Evolutionary conservation across 2,797 vertebrate species (phyloP), one percentile per base, ranked within the genome.

Genomic region (Poliocrania exsul): DNA sequence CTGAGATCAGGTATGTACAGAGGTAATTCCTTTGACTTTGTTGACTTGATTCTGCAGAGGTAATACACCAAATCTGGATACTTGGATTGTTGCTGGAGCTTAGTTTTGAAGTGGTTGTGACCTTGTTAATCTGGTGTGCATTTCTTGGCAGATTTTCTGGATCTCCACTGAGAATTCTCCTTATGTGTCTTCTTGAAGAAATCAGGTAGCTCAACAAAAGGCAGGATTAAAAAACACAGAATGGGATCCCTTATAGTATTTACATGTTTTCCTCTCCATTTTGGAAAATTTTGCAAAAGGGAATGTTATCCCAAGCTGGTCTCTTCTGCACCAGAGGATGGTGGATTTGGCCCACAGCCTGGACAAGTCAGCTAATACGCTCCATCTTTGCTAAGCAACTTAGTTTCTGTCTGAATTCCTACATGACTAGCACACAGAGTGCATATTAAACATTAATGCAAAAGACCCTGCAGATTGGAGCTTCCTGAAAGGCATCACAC

Each of bases 361-460:
- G 51, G 31, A 87, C 47, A 71, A 87, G 31, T 46, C 54, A 83
- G 40, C 15, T 72, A 58, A 67, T 64, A 60, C 7, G 19, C 35
- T 75, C 73, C 42, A 40, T 75, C 71, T 96, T 84, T 73, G 49
- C 62, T 66, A 79, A 78, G 67, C 60, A 94, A 57, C n/a, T 85
- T 42, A 80, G 80, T 90, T 91, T 92, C 80, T 88, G 62, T 73
- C 49, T 77, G 44, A 94, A 85, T 88, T 88, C 66, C 71, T 81
- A 47, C 62, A 81, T 8, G 60, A 81, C 62, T 64, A 60, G 46
- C 70, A 84, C 58, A 93, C 44, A 58, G 79, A 94, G 35, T 56
- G 10, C 70, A 40, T 42, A 92, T 97, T 67, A 96, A 97, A 94
- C 85, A 95, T 96, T 93, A 50, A 95, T 94, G 89, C 80, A 66